Percentiles rank a stretch among this genome's conserved stretches.
Conservation (phyloP, 2,888 invertebrate genomes). For the Dorcus hopei region DNA sequence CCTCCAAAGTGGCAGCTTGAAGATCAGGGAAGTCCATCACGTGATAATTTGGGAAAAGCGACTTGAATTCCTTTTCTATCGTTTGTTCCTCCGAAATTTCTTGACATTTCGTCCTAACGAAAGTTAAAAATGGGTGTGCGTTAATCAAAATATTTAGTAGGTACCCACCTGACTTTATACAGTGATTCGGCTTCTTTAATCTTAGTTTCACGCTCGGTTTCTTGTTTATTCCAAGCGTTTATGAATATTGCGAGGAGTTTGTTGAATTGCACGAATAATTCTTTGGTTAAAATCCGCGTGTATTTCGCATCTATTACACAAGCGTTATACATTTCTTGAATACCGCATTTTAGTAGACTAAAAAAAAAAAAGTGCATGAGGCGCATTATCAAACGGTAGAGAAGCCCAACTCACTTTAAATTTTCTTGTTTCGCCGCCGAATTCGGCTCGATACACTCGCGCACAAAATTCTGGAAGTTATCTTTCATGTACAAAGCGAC, state of each 20-base stretch:
- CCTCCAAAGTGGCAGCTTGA: conserved; percentile 30
- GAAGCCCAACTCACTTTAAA: conserved; percentile 49
- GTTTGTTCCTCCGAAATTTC: conserved; percentile 68
- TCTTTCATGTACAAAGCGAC: conserved; percentile 50
- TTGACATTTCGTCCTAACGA: conserved; percentile 59
- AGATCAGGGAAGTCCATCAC: conserved; percentile 71
- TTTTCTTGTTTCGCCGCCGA: conserved; percentile 40
- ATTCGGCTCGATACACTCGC: too few species aligned
- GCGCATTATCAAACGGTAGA: background rate
- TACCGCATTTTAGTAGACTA: conserved; percentile 66
- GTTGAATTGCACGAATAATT: conserved; percentile 48
- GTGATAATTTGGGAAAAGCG: conserved; percentile 67
- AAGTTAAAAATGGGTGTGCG: background rate
- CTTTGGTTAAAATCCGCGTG: conserved; percentile 28
- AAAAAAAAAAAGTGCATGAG: conserved; percentile 13
- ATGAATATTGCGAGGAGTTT: conserved; percentile 61
- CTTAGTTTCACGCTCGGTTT: conserved; percentile 62
- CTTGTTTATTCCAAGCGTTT: conserved; percentile 72
- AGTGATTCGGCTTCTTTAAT: conserved; percentile 74
- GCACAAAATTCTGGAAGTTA: conserved; percentile 30
- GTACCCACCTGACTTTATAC: conserved; percentile 67
- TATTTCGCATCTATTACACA: conserved; percentile 54
- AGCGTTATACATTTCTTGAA: conserved; percentile 67
- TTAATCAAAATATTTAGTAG: too few species aligned
- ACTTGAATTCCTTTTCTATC: conserved; percentile 61